These are phyloP conservation scores for Synanthedon formicaeformis DNA, from an alignment of 2,888 invertebrate genomes.

Conservation along the genomic window DNA sequence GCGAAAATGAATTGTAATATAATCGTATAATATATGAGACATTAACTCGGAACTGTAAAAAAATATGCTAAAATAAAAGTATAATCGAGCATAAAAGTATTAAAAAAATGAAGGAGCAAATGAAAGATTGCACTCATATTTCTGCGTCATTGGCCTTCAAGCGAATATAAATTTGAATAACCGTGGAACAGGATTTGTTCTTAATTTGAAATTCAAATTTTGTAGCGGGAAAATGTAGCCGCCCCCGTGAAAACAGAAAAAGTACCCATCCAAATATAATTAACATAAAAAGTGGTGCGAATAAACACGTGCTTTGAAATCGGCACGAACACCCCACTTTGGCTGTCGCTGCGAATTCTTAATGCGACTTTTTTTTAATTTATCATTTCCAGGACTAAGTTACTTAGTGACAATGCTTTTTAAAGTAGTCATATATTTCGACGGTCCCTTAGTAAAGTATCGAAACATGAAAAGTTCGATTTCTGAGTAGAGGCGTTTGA, in stretches of 20 bases:
- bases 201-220: constrained; percentile 57
- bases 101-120: constrained; percentile 19
- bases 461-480: no score
- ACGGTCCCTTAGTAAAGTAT: no score
- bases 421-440: no score
- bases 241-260: constrained; percentile 44
- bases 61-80: constrained; percentile 5
- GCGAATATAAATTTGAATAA: constrained; percentile 54
- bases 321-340: constrained; percentile 12
- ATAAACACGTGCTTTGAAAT: constrained; percentile 40
- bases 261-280: constrained; percentile 51
- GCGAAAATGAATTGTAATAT: no score
- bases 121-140: constrained; percentile 56
- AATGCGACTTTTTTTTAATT: neutral
- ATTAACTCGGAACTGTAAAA: no score
- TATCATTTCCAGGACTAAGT: neutral
- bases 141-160: constrained; percentile 47
- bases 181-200: constrained; percentile 47
- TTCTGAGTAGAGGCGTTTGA: no score
- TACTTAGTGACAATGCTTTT: no score
- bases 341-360: neutral
- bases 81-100: constrained; percentile 30
- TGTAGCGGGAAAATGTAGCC: constrained; percentile 44
- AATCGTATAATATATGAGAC: no score
- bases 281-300: constrained; percentile 45